A percentile compares a stretch with the other conserved stretches of the same genome.
These are phyloP conservation scores for Eupithecia subfuscata DNA, from an alignment of 2,888 invertebrate genomes.

Conservation along the genomic window DNA sequence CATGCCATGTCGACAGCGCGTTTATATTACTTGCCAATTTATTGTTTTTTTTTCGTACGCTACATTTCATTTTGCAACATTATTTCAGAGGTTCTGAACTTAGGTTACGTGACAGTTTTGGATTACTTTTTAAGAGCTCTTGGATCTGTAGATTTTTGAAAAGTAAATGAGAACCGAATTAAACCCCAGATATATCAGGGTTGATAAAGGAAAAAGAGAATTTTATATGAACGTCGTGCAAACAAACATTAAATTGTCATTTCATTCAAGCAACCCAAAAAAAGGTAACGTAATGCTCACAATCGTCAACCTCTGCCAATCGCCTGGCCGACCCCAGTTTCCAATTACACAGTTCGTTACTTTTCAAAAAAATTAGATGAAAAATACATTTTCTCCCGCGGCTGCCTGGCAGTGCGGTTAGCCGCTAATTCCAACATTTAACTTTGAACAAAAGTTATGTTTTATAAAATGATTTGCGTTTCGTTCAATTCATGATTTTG, in stretches of 20 bases:
- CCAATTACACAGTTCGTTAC: conserved; percentile 80
- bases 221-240: conserved; percentile 3
- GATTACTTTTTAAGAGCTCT: not conserved
- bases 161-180: not conserved
- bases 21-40: conserved; percentile 80
- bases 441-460: conserved; percentile 7
- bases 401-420: conserved; percentile 46
- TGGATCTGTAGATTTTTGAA: not conserved
- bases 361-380: conserved; percentile 72
- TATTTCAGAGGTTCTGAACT: conserved; percentile 25
- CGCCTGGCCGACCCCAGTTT: conserved; percentile 64
- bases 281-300: conserved; percentile 53
- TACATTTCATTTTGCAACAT: conserved; percentile 64
- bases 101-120: not conserved
- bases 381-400: conserved; percentile 58
- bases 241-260: conserved; percentile 15
- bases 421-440: conserved; percentile 31
- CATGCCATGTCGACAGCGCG: conserved; percentile 74
- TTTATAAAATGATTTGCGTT: conserved; percentile 12
- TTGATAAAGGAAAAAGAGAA: not conserved
- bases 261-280: conserved; percentile 14
- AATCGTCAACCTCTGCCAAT: conserved; percentile 53
- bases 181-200: not conserved
- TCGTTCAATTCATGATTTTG: conserved; percentile 16
- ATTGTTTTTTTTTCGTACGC: conserved; percentile 78